Percentiles rank a stretch among this genome's conserved stretches.
Conservation (phyloP, 2,888 invertebrate species). For the Acleris cristana region DNA sequence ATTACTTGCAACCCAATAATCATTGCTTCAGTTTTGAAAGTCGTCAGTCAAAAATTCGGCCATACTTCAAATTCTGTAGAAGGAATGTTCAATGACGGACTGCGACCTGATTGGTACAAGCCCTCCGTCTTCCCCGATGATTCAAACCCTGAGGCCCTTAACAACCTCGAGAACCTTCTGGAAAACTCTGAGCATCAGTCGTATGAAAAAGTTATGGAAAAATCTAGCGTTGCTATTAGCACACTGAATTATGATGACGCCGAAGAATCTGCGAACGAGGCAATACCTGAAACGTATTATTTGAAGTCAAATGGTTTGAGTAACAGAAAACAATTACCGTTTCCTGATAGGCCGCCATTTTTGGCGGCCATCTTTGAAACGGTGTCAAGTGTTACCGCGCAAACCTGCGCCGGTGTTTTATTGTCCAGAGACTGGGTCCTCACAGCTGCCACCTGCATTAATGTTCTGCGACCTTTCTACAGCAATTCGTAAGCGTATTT, state of each 20-base stretch:
- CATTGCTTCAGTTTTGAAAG: slow-evolving; percentile 9
- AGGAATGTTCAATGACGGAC: not conserved
- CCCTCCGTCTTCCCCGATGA: slow-evolving; percentile 26
- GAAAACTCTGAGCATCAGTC: slow-evolving; percentile 24
- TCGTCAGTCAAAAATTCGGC: slow-evolving; percentile 15
- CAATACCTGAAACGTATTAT: slow-evolving; percentile 3
- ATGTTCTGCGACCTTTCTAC: slow-evolving; percentile 47
- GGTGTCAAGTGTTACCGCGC: slow-evolving; percentile 56
- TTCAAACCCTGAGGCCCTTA: slow-evolving; percentile 27
- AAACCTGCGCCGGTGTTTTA: slow-evolving; percentile 58
- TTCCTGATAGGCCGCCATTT: slow-evolving; percentile 46
- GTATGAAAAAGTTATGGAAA: slow-evolving; percentile 10
- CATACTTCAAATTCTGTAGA: not conserved
- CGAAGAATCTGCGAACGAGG: slow-evolving; percentile 5
- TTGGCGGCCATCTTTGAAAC: slow-evolving; percentile 63
- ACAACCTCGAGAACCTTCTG: slow-evolving; percentile 28
- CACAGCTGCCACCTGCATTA: slow-evolving; percentile 55
- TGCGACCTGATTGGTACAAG: slow-evolving; percentile 24
- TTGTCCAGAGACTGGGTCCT: slow-evolving; percentile 54
- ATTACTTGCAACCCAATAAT: slow-evolving; percentile 4
- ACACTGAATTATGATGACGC: not conserved
- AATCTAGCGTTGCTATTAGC: not conserved
- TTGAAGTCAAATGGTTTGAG: not conserved
- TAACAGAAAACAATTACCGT: not conserved
- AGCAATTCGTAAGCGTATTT: slow-evolving; percentile 40